These are phyloP conservation scores for Parnassius smintheus DNA, from an alignment of 2,888 invertebrate species.

Conservation along the genomic window DNA sequence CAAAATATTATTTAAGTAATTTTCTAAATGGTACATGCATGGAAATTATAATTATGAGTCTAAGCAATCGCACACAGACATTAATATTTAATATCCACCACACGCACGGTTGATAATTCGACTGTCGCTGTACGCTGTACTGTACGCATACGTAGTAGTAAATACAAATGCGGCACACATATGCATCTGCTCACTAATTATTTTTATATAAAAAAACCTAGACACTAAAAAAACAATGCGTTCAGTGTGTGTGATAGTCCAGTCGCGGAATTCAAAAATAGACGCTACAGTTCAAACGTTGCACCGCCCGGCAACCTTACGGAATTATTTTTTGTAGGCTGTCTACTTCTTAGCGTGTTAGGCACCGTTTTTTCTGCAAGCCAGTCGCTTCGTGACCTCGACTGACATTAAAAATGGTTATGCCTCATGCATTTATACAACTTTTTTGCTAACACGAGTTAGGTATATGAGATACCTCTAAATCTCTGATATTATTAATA, in stretches of 20 bases:
- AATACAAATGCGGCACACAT: not conserved
- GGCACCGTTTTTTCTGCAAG: constrained; percentile 60
- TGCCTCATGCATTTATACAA: constrained; percentile 58
- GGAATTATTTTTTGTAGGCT: constrained; percentile 64
- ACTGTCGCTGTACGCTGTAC: not conserved
- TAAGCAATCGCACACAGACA: too few species aligned
- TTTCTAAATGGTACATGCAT: too few species aligned
- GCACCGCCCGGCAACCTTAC: constrained; percentile 42
- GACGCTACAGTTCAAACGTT: constrained; percentile 37
- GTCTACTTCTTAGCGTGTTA: constrained; percentile 70
- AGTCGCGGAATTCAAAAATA: constrained; percentile 35
- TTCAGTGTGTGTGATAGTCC: constrained; percentile 26
- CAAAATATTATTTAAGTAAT: too few species aligned
- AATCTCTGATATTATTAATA: constrained; percentile 26
- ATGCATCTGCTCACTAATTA: not conserved
- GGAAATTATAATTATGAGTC: too few species aligned
- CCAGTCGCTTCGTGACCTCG: constrained; percentile 70
- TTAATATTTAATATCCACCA: too few species aligned
- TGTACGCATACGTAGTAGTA: too few species aligned
- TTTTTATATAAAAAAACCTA: not conserved
- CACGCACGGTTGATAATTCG: too few species aligned
- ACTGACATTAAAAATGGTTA: constrained; percentile 69
- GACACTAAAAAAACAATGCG: constrained; percentile 3
- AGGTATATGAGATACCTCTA: constrained; percentile 30
- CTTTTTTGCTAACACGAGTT: constrained; percentile 41